These are phyloP conservation scores for Drosophila atripex DNA, from an alignment of 2,888 invertebrate species.

Conservation along the genomic window DNA sequence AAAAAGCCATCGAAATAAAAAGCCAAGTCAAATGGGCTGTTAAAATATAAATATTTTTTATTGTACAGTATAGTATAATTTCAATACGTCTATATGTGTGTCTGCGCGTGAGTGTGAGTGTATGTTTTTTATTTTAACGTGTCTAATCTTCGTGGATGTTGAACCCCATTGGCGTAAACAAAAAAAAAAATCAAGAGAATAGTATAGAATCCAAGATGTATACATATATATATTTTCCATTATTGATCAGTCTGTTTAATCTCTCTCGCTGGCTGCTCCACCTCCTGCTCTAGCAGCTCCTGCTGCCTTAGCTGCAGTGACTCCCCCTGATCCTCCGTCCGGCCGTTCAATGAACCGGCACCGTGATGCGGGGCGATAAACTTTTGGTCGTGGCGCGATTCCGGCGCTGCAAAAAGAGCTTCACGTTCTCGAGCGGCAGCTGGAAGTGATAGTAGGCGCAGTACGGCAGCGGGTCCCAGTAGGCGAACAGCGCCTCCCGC, in stretches of 20 bases:
- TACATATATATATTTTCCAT: conserved; percentile 35
- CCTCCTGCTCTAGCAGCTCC: conserved; percentile 9
- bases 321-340: not conserved
- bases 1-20: conserved; percentile 16
- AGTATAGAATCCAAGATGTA: conserved; percentile 39
- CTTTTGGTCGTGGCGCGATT: conserved; percentile 74
- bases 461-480: conserved; percentile 94
- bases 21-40: conserved; percentile 55
- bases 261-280: conserved; percentile 63
- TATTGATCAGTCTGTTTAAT: conserved; percentile 76
- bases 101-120: conserved; percentile 21
- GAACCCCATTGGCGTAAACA: conserved; percentile 74
- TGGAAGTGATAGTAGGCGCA: conserved; percentile 94
- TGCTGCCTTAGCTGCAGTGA: conserved; percentile 47
- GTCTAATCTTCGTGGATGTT: conserved; percentile 76
- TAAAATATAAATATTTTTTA: conserved; percentile 47
- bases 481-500: conserved; percentile 91
- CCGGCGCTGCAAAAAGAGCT: conserved; percentile 85
- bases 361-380: conserved; percentile 77
- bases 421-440: conserved; percentile 87
- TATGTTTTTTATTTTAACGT: conserved; percentile 45
- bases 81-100: conserved; percentile 19
- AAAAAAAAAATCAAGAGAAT: conserved; percentile 53
- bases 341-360: conserved; percentile 77
- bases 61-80: conserved; percentile 29